phyloP scores from a whole-genome alignment of 2,113 vertebrate species.

The Dissostichus mawsoni region DNA sequence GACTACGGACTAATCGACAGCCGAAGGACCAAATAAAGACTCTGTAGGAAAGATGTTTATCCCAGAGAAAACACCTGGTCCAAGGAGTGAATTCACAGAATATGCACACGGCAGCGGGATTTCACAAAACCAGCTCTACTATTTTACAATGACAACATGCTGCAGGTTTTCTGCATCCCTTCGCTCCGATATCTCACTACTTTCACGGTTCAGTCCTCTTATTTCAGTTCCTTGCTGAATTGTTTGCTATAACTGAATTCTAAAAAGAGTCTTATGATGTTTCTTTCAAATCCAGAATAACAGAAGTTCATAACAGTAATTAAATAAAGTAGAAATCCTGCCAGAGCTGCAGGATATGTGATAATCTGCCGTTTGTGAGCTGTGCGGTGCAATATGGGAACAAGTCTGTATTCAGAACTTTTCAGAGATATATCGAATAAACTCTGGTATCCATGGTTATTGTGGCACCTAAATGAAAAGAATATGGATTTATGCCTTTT shows the following conservation, averaged over 20 bases:
- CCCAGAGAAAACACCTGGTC: constrained; percentile 60
- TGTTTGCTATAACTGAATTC: neutral
- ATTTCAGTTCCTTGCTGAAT: neutral
- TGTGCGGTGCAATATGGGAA: no score
- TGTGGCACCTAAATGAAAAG: neutral
- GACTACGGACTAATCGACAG: constrained; percentile 47
- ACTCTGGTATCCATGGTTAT: neutral
- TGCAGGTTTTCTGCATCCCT: constrained; percentile 8
- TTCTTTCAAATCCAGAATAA: neutral
- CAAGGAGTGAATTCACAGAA: constrained; percentile 5
- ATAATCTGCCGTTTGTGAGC: neutral
- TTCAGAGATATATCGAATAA: neutral
- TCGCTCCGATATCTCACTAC: neutral
- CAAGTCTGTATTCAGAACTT: neutral
- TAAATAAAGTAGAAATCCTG: neutral
- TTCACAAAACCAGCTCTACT: neutral
- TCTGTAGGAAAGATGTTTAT: constrained; percentile 20
- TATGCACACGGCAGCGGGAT: neutral
- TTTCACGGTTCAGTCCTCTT: neutral
- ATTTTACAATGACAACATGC: neutral
- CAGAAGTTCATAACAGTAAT: neutral
- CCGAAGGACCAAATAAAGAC: constrained; percentile 34
- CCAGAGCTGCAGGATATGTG: neutral
- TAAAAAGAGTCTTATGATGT: neutral
- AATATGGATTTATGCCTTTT: neutral